Conservation (phyloP, 2,797 vertebrate genomes). For the Otolemur crassicaudatus region DNA sequence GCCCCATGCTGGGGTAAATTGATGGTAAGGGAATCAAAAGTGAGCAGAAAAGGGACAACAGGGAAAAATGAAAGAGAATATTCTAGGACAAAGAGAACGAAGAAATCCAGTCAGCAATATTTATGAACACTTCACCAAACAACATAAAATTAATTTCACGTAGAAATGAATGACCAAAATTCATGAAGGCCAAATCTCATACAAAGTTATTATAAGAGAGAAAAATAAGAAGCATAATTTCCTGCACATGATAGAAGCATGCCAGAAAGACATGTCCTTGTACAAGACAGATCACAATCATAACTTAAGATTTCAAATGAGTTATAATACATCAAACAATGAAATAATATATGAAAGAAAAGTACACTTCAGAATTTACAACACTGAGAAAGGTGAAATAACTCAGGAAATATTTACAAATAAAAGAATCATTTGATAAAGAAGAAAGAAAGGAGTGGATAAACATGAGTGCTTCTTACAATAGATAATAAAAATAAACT, state of each 20-base stretch:
- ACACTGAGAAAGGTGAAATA: neutral
- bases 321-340: neutral
- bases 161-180: neutral
- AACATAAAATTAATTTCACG: conserved; percentile 28
- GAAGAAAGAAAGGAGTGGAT: neutral
- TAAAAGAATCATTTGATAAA: neutral
- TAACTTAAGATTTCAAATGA: neutral
- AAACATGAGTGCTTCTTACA: neutral
- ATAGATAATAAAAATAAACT: neutral
- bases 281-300: conserved; percentile 19
- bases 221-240: neutral
- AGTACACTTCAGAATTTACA: conserved; percentile 15
- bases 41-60: neutral
- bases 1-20: neutral
- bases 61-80: neutral
- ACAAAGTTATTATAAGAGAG: neutral
- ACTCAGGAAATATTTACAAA: conserved; percentile 9
- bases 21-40: neutral
- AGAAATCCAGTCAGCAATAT: neutral
- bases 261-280: neutral
- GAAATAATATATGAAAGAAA: neutral
- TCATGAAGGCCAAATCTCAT: neutral
- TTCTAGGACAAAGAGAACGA: neutral
- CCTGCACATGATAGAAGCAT: neutral
- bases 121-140: neutral